These are phyloP conservation scores for Danio aesculapii DNA, from an alignment of 2,797 vertebrate genomes.

Conservation along the genomic window DNA sequence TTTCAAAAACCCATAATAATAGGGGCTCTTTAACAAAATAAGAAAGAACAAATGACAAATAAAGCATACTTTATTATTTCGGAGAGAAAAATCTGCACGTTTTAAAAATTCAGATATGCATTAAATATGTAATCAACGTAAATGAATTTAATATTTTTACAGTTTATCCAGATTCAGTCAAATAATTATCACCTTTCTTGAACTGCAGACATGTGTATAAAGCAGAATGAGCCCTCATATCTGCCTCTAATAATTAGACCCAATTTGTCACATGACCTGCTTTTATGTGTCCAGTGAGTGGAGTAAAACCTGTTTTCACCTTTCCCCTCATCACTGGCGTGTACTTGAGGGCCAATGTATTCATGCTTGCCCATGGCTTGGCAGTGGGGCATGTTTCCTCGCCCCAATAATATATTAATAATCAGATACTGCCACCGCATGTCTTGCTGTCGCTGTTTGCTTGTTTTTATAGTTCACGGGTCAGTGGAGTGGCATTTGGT, in stretches of 20 bases:
- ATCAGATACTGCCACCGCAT: conserved; percentile 65
- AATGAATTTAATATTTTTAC: too few species aligned
- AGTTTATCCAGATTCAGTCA: not conserved
- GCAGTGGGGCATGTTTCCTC: conserved; percentile 48
- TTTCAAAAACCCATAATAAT: too few species aligned
- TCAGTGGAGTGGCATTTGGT: conserved; percentile 78
- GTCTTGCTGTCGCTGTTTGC: conserved; percentile 75
- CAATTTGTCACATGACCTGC: conserved; percentile 31
- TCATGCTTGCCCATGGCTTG: conserved; percentile 45
- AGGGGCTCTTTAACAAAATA: too few species aligned
- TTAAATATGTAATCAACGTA: too few species aligned
- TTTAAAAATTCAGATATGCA: too few species aligned
- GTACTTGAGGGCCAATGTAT: conserved; percentile 43
- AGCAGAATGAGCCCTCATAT: conserved; percentile 8
- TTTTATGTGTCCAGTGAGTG: conserved; percentile 37
- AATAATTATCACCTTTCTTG: not conserved
- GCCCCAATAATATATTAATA: conserved; percentile 65
- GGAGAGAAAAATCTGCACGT: too few species aligned
- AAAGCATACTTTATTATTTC: too few species aligned
- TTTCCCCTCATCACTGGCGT: conserved; percentile 91
- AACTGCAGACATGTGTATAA: not conserved
- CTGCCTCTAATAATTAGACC: conserved; percentile 31
- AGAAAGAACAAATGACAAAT: too few species aligned
- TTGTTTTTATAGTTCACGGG: conserved; percentile 78
- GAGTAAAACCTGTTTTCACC: conserved; percentile 78